Percentiles rank a stretch among this genome's conserved stretches.
Conservation (phyloP, 2,797 vertebrate species). For the Acanthiza pusilla region DNA sequence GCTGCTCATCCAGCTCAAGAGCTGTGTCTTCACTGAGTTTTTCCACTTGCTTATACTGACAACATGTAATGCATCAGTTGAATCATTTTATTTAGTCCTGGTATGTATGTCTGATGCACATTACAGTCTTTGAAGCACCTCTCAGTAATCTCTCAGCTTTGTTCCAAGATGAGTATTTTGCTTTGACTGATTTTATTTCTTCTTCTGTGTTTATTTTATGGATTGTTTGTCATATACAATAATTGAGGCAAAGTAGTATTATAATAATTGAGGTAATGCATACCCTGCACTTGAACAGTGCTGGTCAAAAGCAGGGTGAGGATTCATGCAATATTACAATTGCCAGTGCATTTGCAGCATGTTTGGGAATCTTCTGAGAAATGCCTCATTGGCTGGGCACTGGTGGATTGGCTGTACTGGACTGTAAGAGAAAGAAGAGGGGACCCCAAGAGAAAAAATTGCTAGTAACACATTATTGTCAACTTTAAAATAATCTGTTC, state of each 20-base stretch:
- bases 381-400: neutral
- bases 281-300: neutral
- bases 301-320: neutral
- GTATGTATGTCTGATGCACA: neutral
- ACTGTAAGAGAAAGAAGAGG: neutral
- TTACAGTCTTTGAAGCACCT: neutral
- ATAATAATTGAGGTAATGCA: neutral
- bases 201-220: neutral
- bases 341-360: neutral
- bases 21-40: neutral
- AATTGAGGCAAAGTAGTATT: neutral
- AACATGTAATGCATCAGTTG: neutral
- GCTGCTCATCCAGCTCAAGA: neutral
- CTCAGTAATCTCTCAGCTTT: neutral
- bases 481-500: neutral
- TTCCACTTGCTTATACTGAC: neutral
- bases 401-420: neutral
- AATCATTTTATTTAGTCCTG: neutral
- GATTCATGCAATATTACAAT: neutral
- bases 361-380: neutral
- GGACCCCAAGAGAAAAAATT: neutral
- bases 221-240: neutral
- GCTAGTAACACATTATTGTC: neutral
- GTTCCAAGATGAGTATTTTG: neutral
- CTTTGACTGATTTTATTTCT: neutral